Conservation (phyloP, 2,888 invertebrate species). For the Euzophera pinguis region DNA sequence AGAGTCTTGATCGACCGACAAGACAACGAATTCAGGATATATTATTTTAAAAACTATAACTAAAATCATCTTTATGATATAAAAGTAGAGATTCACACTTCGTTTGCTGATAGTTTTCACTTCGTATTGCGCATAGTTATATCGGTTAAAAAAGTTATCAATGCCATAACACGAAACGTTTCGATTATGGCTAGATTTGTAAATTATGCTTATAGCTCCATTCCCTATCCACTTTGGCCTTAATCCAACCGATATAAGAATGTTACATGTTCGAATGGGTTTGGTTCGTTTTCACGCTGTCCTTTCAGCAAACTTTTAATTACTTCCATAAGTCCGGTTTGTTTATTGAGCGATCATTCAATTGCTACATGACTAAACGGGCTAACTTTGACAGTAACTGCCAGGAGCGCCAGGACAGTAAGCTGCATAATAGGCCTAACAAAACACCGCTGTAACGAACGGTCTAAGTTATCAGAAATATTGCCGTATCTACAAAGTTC, state of each 20-base stretch:
- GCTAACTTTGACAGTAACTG: slow-evolving; percentile 49
- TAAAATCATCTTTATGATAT: no score
- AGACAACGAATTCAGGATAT: no score
- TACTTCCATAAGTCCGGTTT: slow-evolving; percentile 35
- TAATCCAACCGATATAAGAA: slow-evolving; percentile 35
- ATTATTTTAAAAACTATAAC: no score
- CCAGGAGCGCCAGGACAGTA: slow-evolving; percentile 39
- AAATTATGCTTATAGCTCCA: slow-evolving; percentile 34
- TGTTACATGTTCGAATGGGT: slow-evolving; percentile 1
- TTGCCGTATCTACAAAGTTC: slow-evolving; percentile 10
- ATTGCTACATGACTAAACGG: slow-evolving; percentile 38
- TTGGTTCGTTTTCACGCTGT: neutral
- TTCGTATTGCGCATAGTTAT: no score
- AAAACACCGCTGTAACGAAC: slow-evolving; percentile 16
- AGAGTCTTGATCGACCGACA: no score
- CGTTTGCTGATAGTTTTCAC: no score
- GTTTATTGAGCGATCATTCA: slow-evolving; percentile 38
- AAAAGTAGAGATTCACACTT: no score
- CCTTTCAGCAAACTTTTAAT: slow-evolving; percentile 15
- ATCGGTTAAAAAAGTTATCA: slow-evolving; percentile 20
- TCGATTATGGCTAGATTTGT: slow-evolving; percentile 27
- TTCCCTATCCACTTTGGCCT: slow-evolving; percentile 40
- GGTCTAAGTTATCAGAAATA: slow-evolving; percentile 13
- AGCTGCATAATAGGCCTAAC: slow-evolving; percentile 24
- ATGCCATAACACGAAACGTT: slow-evolving; percentile 16